phyloP scores from a whole-genome alignment of 1,140 invertebrate genomes.

The Diuraphis noxia region DNA sequence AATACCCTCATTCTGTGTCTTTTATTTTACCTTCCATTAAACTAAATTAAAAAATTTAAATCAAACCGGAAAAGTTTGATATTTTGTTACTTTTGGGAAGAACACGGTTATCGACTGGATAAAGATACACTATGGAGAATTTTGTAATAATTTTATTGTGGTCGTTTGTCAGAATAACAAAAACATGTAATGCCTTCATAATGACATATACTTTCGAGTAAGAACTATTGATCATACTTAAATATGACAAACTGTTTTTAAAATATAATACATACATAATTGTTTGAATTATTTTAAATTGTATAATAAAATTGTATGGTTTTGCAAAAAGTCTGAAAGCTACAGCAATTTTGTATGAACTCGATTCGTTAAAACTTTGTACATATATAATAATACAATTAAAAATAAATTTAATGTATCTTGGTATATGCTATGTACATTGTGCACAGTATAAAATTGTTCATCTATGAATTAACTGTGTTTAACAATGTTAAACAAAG shows the following conservation, averaged over 20 bases:
- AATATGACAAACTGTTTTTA: background rate
- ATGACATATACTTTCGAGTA: background rate
- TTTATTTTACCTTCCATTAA: constrained; percentile 17
- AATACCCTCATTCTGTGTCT: background rate
- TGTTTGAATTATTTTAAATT: no score
- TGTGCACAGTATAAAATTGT: background rate
- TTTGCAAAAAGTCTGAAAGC: background rate
- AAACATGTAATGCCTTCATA: background rate
- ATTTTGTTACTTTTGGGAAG: background rate
- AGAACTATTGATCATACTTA: background rate
- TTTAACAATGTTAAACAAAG: constrained; percentile 1
- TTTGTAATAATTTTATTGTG: background rate
- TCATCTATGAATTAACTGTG: background rate
- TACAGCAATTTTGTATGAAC: background rate
- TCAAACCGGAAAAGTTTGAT: background rate
- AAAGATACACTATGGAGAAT: background rate
- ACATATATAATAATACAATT: background rate
- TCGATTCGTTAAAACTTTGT: background rate
- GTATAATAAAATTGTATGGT: no score
- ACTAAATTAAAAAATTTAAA: background rate
- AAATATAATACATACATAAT: background rate
- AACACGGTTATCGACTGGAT: background rate
- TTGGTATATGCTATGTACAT: background rate
- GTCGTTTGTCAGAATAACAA: accelerated
- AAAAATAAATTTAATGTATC: background rate